Base-by-base conservation (phyloP, 2,888 invertebrate genomes). In the Odontocerum albicorne region DNA sequence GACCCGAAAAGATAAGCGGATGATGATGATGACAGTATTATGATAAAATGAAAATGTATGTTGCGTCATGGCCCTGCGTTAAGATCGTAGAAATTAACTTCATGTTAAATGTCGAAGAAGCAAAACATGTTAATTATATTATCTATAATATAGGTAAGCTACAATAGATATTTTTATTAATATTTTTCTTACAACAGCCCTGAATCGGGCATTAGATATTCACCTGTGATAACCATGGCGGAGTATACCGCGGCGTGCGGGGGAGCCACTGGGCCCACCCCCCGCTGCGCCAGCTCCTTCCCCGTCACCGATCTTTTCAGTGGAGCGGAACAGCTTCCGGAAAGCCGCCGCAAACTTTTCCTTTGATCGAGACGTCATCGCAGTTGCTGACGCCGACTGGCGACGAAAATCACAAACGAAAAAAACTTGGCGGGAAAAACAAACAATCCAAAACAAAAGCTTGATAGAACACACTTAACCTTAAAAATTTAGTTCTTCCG, bases 301-400 rank as follows among this genome's bases (percentile, higher is more conserved):
- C 59, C 83, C 85, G 63, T 85, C 86, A 16, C 72, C 74, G 52
- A 85, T 79, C 68, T 88, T 88, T 67, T 85, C 84, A 13, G 86
- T 81, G 40, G 87, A 84, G 63, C 86, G 84, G 70, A 90, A 90
- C 63, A 90, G 76, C 73, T 88, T 88, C 64, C 87, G 81, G 72
- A 91, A 86, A 45, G 88, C 90, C 19, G 89, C 86, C 20, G 89
- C 85, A 59, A 91, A 86, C 77, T 89, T 90, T 68, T 90, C 90
- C 72, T 88, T 88, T 22, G 90, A 87, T 63, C 88, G 83, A 63
- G 88, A 87, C 66, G 87, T 83, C 89, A 89, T 89, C 65, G 8
- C 8, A 27, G 27, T 10, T 27, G 27, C 4, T 27, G 10, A 4
- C 27, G 27, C 27, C 27, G 10, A 4, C 27, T 27, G 10, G 27